Base-by-base conservation (phyloP, 2,888 invertebrate species). In the Pollenia labialis region DNA sequence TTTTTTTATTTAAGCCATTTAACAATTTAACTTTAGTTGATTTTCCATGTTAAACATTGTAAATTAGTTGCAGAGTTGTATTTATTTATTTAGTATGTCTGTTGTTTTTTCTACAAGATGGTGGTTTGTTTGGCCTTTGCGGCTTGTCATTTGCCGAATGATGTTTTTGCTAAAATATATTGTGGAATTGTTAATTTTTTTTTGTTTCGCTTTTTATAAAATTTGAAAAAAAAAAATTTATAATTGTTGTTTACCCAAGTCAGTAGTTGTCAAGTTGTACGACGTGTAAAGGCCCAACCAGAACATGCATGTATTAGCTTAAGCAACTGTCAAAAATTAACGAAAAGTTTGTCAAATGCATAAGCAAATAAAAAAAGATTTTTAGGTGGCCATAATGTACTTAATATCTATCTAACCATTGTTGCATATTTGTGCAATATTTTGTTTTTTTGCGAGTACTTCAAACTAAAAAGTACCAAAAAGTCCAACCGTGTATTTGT, bases 41-140 rank as follows among this genome's bases (percentile, higher is more conserved):
- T 52, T 75, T 74, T 69, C 54, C 54, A 72, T 81, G 64, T 74
- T 64, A 16, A 68, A 50, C 64, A 16, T 64, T 46, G 46, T 64
- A 46, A 64, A 64, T 64, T 64, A 64, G 44, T 64, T 44, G 46
- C 12, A 68, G 50, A 68, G 40, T 52, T 68, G 68, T 18, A 40
- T 60, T 71, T 42, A 68, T 48, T 68, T 48, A 42, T 18, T 52
- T 50, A 48, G 40, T 54, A 14, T 12, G 14, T 23, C 42, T 42
- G 16, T 54, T 64, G 44, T 12, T 46, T 58, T 48, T 56, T 40
- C 52, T 44, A 54, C 52, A 80, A 80, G 40, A 72, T 81, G 62
- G 72, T 56, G 72, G 80, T 44, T 23, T 64, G 8, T 44, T 44
- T 64, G 8, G 14, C 16, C 48, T 48, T 48, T 66, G 14, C 50